Conservation (phyloP, 2,113 vertebrate genomes). For the Neofelis nebulosa region DNA sequence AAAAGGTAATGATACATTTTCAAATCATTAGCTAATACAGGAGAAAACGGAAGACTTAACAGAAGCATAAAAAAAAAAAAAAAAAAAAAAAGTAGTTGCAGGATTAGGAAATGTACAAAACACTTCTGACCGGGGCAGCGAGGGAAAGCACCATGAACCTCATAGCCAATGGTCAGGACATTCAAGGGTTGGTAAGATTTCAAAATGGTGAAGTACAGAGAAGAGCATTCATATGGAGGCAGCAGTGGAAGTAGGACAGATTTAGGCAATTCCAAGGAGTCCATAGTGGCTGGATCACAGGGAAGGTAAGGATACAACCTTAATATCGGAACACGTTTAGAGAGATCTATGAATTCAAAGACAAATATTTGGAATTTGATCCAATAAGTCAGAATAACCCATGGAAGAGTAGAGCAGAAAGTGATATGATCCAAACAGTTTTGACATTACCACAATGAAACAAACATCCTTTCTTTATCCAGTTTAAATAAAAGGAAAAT, state of each 20-base stretch:
- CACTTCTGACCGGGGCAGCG: background rate
- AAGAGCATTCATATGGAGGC: background rate
- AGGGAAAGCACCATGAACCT: background rate
- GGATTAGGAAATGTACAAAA: background rate
- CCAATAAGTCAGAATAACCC: background rate
- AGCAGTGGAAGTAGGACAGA: background rate
- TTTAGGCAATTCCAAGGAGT: background rate
- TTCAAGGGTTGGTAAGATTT: background rate
- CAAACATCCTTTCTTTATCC: constrained; percentile 60
- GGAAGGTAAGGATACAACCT: background rate
- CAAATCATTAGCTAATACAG: background rate
- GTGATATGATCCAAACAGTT: constrained; percentile 29
- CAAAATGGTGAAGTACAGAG: background rate
- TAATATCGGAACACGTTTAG: background rate
- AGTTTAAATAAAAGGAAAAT: constrained; percentile 48
- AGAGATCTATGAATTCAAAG: background rate
- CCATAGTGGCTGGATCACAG: background rate
- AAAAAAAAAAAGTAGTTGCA: constrained; percentile 13
- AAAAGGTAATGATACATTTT: background rate
- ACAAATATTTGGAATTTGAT: background rate
- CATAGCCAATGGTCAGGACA: background rate
- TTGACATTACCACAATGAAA: background rate
- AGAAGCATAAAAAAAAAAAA: background rate
- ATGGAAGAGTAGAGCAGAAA: background rate
- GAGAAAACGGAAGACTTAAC: background rate